Evolutionary conservation across 2,888 invertebrate genomes (phyloP), one percentile per base, ranked within the genome.

Genomic region (Melinaea menophilus): DNA sequence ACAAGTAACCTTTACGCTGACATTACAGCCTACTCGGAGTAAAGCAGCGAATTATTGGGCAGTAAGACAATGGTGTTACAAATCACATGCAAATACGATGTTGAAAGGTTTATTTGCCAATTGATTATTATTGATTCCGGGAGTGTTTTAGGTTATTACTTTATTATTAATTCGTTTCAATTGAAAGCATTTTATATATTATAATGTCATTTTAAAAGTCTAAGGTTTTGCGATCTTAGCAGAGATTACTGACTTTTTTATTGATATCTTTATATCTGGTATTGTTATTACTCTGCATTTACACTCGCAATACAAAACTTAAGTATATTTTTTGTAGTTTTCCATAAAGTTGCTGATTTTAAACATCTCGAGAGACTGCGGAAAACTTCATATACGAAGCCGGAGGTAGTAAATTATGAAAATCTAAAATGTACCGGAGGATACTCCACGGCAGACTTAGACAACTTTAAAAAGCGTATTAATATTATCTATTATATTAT

Each of bases 391-490:
- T 65, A 59, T 62, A 59, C 65, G 65, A 55, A 65, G 62, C 62
- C 65, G 65, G 59, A 62, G 65, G 62, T 65, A 65, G 65, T 65
- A 59, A 65, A 65, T 65, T 65, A 65, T 65, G 65, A 65, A 65
- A 65, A 65, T 65, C 59, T 62, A 59, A 65, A 65, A 65, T 65
- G 65, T 65, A 65, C 57, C 56, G 55, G 59, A 59, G 51, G 62
- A 65, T 62, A 55, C 65, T 59, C 51, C 34, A 56, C 56, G 46
- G 62, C 56, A 65, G 47, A 65, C 65, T 55, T 57, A 55, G 62
- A 63, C 59, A n/a, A 5, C 12, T 22, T 55, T 4, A 4, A 34
- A 35, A 31, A 55, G n/a, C 11, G 5, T 55, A 55, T 34, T 12
- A 5, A 11, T 31, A 11, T 31, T 51, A 31, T 11, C 22, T 11